Base-by-base conservation (phyloP, 2,113 vertebrate species). In the Anguilla rostrata region DNA sequence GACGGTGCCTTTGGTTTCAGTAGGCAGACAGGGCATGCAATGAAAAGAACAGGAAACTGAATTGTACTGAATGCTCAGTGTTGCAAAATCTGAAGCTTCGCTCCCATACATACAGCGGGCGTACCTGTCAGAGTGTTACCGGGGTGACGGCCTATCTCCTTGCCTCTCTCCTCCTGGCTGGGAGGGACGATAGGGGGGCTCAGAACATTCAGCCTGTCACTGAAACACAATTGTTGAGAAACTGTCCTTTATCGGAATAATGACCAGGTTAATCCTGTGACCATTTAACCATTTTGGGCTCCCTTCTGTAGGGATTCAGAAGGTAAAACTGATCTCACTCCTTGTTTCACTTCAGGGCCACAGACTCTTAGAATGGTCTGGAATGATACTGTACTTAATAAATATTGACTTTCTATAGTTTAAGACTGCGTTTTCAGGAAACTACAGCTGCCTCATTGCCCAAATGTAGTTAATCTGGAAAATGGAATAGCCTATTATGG, bases 181-280 rank as follows among this genome's bases (percentile, higher is more conserved):
- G 91, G 91, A 91, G 93, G 91, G 88, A 94, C 90, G 87, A 95
- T 93, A 15, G 94, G 95, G 90, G 95, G 95, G 90, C 95, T 96
- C 78, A 95, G 91, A 86, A 95, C 93, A 84, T 95, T 92, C 93
- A 95, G 95, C 95, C 94, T 94, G 89, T 95, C 94, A 88, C 95
- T 96, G 53, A 89, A 89, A 91, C 78, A 86, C 89, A 89, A 90
- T 91, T 90, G 91, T 90, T 92, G 85, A 87, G 89, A 89, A 85
- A 90, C 86, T 90, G 88, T 91, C 90, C 90, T 90, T 92, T 87
- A 94, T 90, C 26, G 90, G 88, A 88, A 90, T 87, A 90, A 92
- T 93, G 91, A 49, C 78, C 71, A 91, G 80, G 34, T 34, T 34
- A 34, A 34, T 34, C 34, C 34, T 34, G 3, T 71, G 22, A 26